phyloP scores from a whole-genome alignment of 53 echinoderm and acorn worm species.

The Paracentrotus lividus region DNA sequence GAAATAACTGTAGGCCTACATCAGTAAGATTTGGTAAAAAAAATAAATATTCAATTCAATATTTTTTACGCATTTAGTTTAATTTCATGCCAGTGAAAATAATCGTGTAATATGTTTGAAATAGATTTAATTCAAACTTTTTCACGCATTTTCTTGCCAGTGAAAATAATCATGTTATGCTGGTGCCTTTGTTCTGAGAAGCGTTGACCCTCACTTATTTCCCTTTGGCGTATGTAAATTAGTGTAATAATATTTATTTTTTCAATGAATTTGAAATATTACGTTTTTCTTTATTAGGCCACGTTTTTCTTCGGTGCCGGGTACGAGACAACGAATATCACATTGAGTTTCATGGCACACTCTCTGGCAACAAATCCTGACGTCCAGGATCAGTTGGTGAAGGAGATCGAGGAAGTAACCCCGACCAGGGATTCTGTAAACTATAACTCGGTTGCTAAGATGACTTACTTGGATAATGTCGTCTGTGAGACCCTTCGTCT shows the following conservation, averaged over 20 bases:
- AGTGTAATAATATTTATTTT: too few relatives aligned
- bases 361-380: slow-evolving; percentile 79
- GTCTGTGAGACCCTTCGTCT: slow-evolving; percentile 78
- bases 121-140: too few relatives aligned
- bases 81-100: too few relatives aligned
- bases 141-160: too few relatives aligned
- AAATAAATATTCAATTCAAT: too few relatives aligned
- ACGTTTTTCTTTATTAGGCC: slow-evolving; percentile 65
- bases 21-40: not conserved
- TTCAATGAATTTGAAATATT: too few relatives aligned
- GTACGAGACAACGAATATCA: slow-evolving; percentile 79
- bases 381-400: slow-evolving; percentile 76
- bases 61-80: too few relatives aligned
- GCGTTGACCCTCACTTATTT: too few relatives aligned
- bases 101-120: too few relatives aligned
- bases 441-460: slow-evolving; percentile 70
- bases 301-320: slow-evolving; percentile 80
- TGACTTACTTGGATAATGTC: slow-evolving; percentile 82
- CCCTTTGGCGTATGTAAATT: too few relatives aligned
- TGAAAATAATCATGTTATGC: too few relatives aligned
- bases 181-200: too few relatives aligned
- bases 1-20: not conserved
- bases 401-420: slow-evolving; percentile 79
- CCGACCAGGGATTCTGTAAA: slow-evolving; percentile 68
- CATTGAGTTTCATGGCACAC: slow-evolving; percentile 70